Conservation (phyloP, 2,113 vertebrate genomes). For the Chroicocephalus ridibundus region DNA sequence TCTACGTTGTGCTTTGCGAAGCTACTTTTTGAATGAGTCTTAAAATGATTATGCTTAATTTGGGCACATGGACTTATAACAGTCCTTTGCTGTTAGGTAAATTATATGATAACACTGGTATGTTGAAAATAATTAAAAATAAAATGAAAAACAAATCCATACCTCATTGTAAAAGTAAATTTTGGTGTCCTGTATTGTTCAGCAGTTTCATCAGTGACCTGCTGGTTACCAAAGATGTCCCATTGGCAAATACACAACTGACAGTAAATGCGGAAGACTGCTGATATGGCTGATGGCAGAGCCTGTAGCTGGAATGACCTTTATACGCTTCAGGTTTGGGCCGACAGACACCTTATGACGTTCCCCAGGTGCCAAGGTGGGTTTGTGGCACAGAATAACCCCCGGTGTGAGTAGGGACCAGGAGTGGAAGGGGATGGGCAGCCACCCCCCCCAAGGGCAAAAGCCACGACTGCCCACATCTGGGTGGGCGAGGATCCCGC, state of each 20-base stretch:
- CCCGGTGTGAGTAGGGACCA: accelerated
- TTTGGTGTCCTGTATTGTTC: background rate
- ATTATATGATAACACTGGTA: background rate
- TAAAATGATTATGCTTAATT: background rate
- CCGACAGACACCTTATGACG: background rate
- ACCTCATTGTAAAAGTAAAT: background rate
- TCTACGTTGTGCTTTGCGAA: background rate
- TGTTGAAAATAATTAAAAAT: background rate
- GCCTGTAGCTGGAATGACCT: background rate
- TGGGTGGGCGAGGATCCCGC: accelerated
- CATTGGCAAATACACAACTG: background rate
- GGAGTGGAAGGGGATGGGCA: background rate
- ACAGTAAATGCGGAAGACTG: background rate
- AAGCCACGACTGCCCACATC: background rate
- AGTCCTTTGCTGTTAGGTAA: background rate
- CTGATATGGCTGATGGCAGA: background rate
- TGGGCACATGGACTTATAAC: accelerated
- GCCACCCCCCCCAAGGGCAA: background rate
- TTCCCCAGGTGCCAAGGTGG: background rate
- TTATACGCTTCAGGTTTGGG: background rate
- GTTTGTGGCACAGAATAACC: background rate
- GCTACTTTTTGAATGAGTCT: background rate
- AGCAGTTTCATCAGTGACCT: background rate
- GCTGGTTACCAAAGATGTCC: background rate
- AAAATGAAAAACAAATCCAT: background rate